These are phyloP conservation scores for Drosophila cardini DNA, from an alignment of 1,140 invertebrate species.

Conservation along the genomic window DNA sequence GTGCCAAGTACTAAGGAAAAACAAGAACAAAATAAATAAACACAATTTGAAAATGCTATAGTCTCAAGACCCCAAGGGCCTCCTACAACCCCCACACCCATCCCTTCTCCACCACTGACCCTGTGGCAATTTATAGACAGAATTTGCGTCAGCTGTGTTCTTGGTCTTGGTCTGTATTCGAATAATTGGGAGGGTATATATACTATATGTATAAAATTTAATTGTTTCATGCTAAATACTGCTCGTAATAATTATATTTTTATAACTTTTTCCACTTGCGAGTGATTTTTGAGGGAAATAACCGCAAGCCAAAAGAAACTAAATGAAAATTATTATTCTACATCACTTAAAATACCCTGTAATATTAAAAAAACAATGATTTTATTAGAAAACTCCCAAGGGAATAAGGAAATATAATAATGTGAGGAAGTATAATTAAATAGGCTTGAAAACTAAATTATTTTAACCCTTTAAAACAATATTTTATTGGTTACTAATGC, in stretches of 20 bases:
- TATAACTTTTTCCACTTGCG: conserved; percentile 28
- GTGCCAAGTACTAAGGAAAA: conserved; percentile 32
- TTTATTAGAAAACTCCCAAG: too few species aligned
- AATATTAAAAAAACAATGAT: neutral
- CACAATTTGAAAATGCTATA: conserved; percentile 19
- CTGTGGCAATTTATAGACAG: conserved; percentile 41
- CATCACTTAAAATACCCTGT: conserved; percentile 28
- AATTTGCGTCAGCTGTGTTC: conserved; percentile 70
- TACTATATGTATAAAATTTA: conserved; percentile 44
- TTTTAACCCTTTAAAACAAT: too few species aligned
- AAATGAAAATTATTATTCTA: conserved; percentile 46
- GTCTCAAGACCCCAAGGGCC: conserved; percentile 14
- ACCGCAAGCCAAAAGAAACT: conserved; percentile 23
- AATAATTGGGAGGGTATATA: conserved; percentile 53
- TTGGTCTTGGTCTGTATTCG: conserved; percentile 58
- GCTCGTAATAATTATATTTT: conserved; percentile 54
- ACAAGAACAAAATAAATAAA: conserved; percentile 12
- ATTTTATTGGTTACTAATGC: too few species aligned
- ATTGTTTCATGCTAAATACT: conserved; percentile 63
- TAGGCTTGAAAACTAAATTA: too few species aligned
- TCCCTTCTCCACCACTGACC: conserved; percentile 28
- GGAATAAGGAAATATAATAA: too few species aligned
- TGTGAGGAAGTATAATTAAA: too few species aligned
- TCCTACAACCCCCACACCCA: neutral
- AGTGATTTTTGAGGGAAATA: conserved; percentile 4